Evolutionary conservation across 2,797 vertebrate species (phyloP), one percentile per base, ranked within the genome.

Genomic region (Takifugu ocellatus): DNA sequence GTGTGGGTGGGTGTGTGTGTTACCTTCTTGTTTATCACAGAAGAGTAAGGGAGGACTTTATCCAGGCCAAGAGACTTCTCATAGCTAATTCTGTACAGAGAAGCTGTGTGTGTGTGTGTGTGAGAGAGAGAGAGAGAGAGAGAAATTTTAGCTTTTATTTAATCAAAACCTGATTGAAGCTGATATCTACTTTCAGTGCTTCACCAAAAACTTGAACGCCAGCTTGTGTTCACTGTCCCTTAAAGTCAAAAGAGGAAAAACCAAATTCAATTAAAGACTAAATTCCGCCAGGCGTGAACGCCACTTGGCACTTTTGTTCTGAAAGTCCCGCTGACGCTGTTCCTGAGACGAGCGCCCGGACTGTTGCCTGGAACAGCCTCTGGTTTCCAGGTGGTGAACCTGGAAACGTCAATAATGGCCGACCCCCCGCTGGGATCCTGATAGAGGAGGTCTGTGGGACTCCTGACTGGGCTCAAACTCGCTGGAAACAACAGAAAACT

Each of bases 1-100:
- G 29, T 57, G 60, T 53, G 51, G 50, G 49, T 46, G 63, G 45
- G 54, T 50, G 52, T 25, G 64, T 12, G 10, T 16, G 45, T 29
- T 74, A 91, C 91, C 90, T 89, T 88, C 63, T 82, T 90, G 58
- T 91, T 81, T 17, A 88, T 89, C 63, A 97, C 80, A 44, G 95
- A 93, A 0, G 96, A 94, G 76, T 94, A 95, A 0, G 94, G 94
- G 78, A 99, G 84, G 56, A 98, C 81, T 76, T 91, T 93, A 83
- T 94, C 94, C 84, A 96, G 70, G 59, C 86, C 84, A 49, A 87
- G 84, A 60, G 85, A 80, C 77, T 93, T 93, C 54, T 90, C 77
- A 63, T 92, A 93, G 51, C 92, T 85, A 67, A 87, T 92, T 85
- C 93, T 94, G 82, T 95, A 95, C 42, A 96, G 67, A 62, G 94